These are phyloP conservation scores for Pristiophorus japonicus DNA, from an alignment of 2,113 vertebrate genomes.

Conservation along the genomic window DNA sequence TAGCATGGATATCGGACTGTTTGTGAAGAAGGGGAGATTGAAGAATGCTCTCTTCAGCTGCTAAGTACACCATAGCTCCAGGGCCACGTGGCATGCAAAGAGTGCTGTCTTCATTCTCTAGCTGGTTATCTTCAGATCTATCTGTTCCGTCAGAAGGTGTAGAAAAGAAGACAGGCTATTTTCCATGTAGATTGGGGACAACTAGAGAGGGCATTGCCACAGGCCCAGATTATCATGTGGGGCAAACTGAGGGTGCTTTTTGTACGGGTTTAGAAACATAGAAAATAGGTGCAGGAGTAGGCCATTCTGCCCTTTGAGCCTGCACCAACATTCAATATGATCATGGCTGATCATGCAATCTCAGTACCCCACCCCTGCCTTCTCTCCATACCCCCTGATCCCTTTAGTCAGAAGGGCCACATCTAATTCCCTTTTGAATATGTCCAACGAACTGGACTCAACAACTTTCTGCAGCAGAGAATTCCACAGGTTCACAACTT, in stretches of 20 bases:
- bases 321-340: too few relatives aligned
- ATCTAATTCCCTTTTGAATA: too few relatives aligned
- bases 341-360: too few relatives aligned
- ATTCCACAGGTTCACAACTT: too few relatives aligned
- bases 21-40: not conserved
- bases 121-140: not conserved
- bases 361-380: too few relatives aligned
- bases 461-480: too few relatives aligned
- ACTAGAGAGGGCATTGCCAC: not conserved
- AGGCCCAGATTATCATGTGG: not conserved
- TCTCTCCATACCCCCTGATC: too few relatives aligned
- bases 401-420: too few relatives aligned
- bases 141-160: not conserved
- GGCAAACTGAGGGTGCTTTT: not conserved
- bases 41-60: not conserved
- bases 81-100: not conserved
- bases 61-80: not conserved
- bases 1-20: not conserved
- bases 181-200: not conserved
- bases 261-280: not conserved
- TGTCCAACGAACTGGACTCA: too few relatives aligned
- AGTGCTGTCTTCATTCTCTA: not conserved
- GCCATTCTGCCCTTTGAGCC: too few relatives aligned
- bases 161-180: not conserved
- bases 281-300: too few relatives aligned